Conservation (phyloP, 2,113 vertebrate genomes). For the Malaclemys terrapin region DNA sequence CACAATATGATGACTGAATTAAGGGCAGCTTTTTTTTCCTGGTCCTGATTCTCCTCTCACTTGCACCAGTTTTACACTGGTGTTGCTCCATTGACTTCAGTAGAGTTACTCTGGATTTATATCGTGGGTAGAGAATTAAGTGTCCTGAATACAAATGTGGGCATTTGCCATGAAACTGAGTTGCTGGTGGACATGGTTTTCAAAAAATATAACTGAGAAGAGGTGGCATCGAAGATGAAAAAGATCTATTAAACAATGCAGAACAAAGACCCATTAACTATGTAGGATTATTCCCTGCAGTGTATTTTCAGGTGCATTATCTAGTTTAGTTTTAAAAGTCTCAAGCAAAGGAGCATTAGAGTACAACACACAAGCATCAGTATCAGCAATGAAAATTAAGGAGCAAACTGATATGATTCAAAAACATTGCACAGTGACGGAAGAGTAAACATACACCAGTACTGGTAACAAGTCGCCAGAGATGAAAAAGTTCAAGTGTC, state of each 20-base stretch:
- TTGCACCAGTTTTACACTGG: neutral
- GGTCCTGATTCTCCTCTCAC: neutral
- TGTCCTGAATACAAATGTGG: neutral
- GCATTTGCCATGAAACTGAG: neutral
- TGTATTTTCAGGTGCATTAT: neutral
- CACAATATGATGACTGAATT: neutral
- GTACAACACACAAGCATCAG: neutral
- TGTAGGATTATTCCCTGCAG: neutral
- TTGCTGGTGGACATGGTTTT: neutral
- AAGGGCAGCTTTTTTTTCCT: neutral
- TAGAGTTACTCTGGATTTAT: neutral
- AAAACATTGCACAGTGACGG: neutral
- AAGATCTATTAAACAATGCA: neutral
- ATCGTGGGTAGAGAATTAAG: neutral
- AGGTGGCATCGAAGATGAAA: neutral
- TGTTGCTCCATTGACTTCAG: neutral
- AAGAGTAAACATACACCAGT: neutral
- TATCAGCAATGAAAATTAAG: neutral
- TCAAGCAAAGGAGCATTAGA: neutral
- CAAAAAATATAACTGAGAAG: neutral
- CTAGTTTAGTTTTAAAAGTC: neutral
- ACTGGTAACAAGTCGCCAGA: neutral
- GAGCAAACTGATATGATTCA: neutral
- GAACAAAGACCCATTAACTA: accelerated
- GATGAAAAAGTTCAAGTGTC: neutral